These are phyloP conservation scores for Dolichotis patagonum DNA, from an alignment of 2,113 vertebrate genomes.

Conservation along the genomic window DNA sequence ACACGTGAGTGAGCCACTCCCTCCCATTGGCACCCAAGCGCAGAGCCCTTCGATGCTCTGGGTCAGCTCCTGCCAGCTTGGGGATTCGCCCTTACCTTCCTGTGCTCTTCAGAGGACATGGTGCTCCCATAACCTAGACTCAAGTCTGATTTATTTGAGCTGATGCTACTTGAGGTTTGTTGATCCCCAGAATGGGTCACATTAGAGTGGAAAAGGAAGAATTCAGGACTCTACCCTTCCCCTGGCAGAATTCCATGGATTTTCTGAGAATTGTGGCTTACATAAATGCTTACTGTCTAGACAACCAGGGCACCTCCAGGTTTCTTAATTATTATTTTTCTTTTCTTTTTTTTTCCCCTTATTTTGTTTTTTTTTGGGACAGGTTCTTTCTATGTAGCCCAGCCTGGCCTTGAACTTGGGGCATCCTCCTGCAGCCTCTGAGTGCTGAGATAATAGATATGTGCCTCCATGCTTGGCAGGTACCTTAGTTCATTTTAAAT, in stretches of 20 bases:
- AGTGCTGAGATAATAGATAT: background rate
- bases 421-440: background rate
- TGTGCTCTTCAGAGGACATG: background rate
- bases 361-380: background rate
- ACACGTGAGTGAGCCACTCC: slow-evolving; percentile 90
- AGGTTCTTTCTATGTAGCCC: background rate
- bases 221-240: background rate
- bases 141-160: slow-evolving; percentile 1
- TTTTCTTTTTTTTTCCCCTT: background rate
- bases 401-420: background rate
- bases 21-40: background rate
- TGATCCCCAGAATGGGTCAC: background rate
- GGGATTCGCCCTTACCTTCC: background rate
- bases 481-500: background rate
- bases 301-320: background rate
- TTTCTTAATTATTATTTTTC: background rate
- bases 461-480: background rate
- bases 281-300: background rate
- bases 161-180: slow-evolving; percentile 19
- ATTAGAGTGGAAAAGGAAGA: background rate
- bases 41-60: background rate
- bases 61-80: background rate
- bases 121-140: background rate
- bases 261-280: background rate
- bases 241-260: background rate